Conservation (phyloP, 1,140 invertebrate species). For the Meloidogyne exigua region DNA sequence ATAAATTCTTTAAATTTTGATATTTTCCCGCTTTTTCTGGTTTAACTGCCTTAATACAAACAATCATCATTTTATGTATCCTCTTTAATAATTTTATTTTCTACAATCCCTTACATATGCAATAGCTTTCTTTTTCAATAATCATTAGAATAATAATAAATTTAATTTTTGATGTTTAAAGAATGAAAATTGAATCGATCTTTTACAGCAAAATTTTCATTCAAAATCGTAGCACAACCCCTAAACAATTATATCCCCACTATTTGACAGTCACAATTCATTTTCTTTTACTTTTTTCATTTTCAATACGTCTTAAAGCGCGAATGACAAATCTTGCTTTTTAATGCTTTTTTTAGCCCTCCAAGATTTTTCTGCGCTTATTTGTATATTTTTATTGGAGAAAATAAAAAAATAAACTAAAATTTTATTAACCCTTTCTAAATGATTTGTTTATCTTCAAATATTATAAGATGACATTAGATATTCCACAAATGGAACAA, state of each 20-base stretch:
- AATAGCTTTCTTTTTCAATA: neutral
- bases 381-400: conserved; percentile 1
- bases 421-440: neutral
- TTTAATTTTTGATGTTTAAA: neutral
- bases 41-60: too few relatives aligned
- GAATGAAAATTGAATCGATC: neutral
- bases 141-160: neutral
- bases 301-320: conserved; percentile 1
- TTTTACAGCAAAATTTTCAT: neutral
- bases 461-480: neutral
- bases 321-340: conserved; percentile 2
- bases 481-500: neutral
- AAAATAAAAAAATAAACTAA: neutral
- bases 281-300: neutral
- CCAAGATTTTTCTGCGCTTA: neutral
- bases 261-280: conserved; percentile 1
- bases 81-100: too few relatives aligned
- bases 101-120: neutral
- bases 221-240: neutral
- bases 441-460: neutral
- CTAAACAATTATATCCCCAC: neutral
- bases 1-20: neutral
- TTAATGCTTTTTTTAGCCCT: neutral
- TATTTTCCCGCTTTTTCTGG: too few relatives aligned
- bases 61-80: too few relatives aligned